Evolutionary conservation across 2,888 invertebrate genomes (phyloP), one percentile per base, ranked within the genome.

Genomic region (Cheiracanthium punctorium): DNA sequence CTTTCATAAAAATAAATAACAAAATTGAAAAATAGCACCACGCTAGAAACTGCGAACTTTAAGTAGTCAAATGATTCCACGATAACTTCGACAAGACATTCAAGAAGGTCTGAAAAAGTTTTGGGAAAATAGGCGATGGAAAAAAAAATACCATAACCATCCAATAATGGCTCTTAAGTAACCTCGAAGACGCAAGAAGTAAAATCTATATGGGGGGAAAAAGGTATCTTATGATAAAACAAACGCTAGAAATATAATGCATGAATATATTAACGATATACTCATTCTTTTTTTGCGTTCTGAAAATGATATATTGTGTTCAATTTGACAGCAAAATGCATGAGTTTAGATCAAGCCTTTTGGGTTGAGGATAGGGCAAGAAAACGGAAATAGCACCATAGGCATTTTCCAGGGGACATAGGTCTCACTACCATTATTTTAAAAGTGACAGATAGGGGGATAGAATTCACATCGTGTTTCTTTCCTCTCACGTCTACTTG

Each of bases 251-350:
- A 85, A 85, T 80, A 80, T 71, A 85, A 85, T 64, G 64, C 71
- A 48, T 41, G 69, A 77, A 77, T 65, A 84, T 80, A 75, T 85
- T 80, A 85, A 79, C 32, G 64, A 65, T 30, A 52, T 52, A 48
- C 17, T 48, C 29, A 24, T 67, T 52, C 58, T 71, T 29, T 43
- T 67, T 65, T 67, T 37, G 32, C 43, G 28, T 12, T 41, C 30
- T 12, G 0, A 2, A 30, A 74, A 80, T 85, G 80, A 85, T 85
- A 58, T 48, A 85, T 85, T 64, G 64, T 58, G 69, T 32, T 70
- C n/a, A 41, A 80, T 80, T 85, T 85, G 85, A 85, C 85, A 85
- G 75, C 70, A 33, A 79, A 80, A 85, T 85, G 80, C 65, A 85
- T 85, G 70, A 77, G 79, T 79, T 79, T 58, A 77, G 84, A 84